Evolutionary conservation across 2,797 vertebrate species (phyloP).

Genomic region (Eulemur rubriventer): DNA sequence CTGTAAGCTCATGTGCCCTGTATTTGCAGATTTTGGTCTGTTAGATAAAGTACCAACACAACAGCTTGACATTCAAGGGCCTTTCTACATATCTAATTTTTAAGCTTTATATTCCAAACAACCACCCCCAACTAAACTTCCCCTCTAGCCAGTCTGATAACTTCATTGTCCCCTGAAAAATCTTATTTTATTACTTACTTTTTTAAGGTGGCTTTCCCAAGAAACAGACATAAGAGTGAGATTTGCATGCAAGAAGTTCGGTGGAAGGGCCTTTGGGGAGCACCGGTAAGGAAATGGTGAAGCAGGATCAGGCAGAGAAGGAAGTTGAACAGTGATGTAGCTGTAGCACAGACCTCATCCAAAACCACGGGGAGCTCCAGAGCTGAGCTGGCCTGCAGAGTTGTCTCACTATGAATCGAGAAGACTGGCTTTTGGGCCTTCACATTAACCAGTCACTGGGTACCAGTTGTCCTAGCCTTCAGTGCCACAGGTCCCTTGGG

Average conservation of each 20-base stretch:
- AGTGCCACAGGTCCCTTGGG: neutral
- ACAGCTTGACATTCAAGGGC: neutral
- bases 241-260: neutral
- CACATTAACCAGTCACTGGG: neutral
- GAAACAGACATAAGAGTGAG: neutral
- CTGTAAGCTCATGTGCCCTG: neutral
- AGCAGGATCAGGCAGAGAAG: neutral
- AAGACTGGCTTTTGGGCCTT: neutral
- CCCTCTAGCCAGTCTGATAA: neutral
- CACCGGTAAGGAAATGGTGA: neutral
- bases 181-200: neutral
- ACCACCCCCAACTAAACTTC: neutral
- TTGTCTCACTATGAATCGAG: neutral
- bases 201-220: neutral
- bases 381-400: neutral
- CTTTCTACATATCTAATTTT: neutral
- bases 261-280: neutral
- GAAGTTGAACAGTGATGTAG: neutral
- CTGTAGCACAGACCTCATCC: neutral
- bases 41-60: neutral
- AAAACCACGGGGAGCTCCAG: neutral
- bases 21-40: neutral
- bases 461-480: neutral
- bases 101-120: neutral
- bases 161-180: neutral